A percentile compares a stretch with the other conserved stretches of the same genome.
phyloP scores from a whole-genome alignment of 2,113 vertebrate species.

The Potamarius usumacintae region DNA sequence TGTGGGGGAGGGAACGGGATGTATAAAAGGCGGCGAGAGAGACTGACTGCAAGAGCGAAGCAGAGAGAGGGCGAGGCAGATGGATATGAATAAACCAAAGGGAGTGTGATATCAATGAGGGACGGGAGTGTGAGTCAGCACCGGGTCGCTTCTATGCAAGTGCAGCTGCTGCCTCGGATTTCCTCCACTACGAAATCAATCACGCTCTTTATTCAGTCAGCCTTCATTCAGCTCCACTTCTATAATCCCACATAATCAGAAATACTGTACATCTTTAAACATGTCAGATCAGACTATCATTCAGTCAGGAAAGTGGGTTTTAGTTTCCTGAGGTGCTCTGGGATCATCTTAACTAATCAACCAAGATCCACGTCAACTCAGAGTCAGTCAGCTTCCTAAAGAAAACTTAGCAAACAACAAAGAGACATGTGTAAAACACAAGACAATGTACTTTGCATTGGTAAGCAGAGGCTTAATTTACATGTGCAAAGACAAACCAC shows the following conservation, averaged over 20 bases:
- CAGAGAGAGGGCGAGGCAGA: constrained; percentile 12
- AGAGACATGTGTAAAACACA: constrained; percentile 15
- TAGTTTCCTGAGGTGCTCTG: not conserved
- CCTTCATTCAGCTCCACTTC: not conserved
- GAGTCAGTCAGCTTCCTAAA: not conserved
- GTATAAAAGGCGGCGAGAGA: constrained; percentile 1
- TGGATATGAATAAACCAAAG: constrained; percentile 7
- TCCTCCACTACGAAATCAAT: not conserved
- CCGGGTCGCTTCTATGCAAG: constrained; percentile 5
- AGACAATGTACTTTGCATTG: not conserved
- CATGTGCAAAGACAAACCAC: not conserved
- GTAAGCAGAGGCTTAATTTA: constrained; percentile 13
- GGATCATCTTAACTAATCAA: not conserved
- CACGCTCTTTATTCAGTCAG: not conserved
- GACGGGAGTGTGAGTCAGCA: constrained; percentile 32
- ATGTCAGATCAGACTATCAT: not conserved
- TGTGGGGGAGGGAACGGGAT: not conserved
- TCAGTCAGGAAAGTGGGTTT: not conserved
- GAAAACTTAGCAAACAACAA: constrained; percentile 3
- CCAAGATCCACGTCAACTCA: not conserved
- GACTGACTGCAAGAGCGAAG: not conserved
- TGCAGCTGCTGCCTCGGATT: constrained; percentile 23
- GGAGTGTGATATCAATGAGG: constrained; percentile 8
- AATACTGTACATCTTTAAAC: not conserved
- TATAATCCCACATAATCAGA: not conserved